These are phyloP conservation scores for Cyphomyrus discorhynchus DNA, from an alignment of 2,113 vertebrate genomes.

Conservation along the genomic window DNA sequence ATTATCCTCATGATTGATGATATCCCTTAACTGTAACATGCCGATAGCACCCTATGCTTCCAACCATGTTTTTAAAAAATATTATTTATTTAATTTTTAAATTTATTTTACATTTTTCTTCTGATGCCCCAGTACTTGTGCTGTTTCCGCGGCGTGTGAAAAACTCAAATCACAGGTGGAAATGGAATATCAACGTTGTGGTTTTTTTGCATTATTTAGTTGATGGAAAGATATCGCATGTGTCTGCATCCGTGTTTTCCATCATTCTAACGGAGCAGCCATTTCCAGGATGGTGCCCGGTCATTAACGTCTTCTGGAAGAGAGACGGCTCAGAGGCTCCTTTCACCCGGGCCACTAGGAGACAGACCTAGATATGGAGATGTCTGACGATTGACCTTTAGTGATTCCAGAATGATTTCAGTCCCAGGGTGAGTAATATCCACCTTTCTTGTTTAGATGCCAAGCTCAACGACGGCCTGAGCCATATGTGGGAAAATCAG, in stretches of 20 bases:
- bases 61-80: background rate
- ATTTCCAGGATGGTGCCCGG: background rate
- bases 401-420: slow-evolving; percentile 22
- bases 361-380: slow-evolving; percentile 13
- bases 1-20: slow-evolving; percentile 99
- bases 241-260: background rate
- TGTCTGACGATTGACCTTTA: slow-evolving; percentile 29
- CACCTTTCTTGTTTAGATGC: slow-evolving; percentile 22
- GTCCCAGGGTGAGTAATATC: slow-evolving; percentile 19
- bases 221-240: background rate
- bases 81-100: background rate
- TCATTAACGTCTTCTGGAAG: slow-evolving; percentile 14
- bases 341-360: background rate
- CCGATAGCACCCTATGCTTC: slow-evolving; percentile 64
- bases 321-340: slow-evolving; percentile 9
- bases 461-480: background rate
- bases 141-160: background rate
- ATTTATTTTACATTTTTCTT: background rate
- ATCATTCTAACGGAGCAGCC: background rate
- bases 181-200: background rate
- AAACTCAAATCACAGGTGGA: background rate
- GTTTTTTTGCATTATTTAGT: background rate
- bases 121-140: background rate
- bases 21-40: slow-evolving; percentile 76
- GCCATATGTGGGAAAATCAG: background rate